A percentile compares a stretch with the other conserved stretches of the same genome.
These are phyloP conservation scores for Coranthus polyacanthus DNA, from an alignment of 2,797 vertebrate genomes.

Conservation along the genomic window DNA sequence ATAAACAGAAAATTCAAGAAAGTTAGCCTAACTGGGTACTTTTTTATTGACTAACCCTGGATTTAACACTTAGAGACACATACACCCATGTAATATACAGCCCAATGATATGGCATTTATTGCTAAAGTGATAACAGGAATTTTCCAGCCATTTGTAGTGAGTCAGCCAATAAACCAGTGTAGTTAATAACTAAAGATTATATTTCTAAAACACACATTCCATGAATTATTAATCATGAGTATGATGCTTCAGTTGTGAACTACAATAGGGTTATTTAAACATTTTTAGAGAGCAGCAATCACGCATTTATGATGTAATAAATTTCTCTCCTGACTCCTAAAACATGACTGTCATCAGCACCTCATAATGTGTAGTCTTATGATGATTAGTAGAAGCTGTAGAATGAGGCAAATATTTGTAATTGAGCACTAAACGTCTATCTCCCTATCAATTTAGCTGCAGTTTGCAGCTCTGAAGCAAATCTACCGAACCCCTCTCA, in stretches of 20 bases:
- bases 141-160: constrained; percentile 29
- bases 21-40: too few relatives aligned
- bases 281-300: neutral
- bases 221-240: constrained; percentile 25
- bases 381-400: neutral
- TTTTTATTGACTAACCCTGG: too few relatives aligned
- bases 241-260: constrained; percentile 33
- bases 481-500: too few relatives aligned
- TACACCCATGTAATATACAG: too few relatives aligned
- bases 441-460: neutral
- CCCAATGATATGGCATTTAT: neutral
- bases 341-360: neutral
- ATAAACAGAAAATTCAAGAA: too few relatives aligned
- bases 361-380: neutral
- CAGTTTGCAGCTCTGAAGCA: neutral
- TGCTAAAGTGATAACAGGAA: constrained; percentile 19
- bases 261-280: neutral
- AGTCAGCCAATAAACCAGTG: constrained; percentile 22
- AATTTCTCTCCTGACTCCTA: neutral
- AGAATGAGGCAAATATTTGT: neutral
- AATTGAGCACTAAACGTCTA: neutral
- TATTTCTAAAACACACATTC: constrained; percentile 26
- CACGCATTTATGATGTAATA: neutral
- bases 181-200: constrained; percentile 21
- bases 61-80: too few relatives aligned